Base-by-base conservation (phyloP, 1,140 invertebrate species). In the Campoletis sonorensis region DNA sequence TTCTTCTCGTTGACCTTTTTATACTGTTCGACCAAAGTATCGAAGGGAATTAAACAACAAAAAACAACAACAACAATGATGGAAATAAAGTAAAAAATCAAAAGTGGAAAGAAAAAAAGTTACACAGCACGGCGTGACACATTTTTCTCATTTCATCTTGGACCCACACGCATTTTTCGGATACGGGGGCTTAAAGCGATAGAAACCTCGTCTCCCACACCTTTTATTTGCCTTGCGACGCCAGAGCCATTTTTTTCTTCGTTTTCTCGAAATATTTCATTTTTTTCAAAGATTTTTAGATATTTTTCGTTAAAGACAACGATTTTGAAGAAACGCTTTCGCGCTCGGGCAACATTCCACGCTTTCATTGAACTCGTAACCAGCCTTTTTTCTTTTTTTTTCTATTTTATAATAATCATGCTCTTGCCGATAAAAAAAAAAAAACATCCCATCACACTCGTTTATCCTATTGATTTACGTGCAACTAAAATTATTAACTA, bases 151-250 rank as follows among this genome's bases (percentile, higher is more conserved):
- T 73, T 73, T 87, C 78, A 87, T 87, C 87, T 90, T 91, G 91
- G 91, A 92, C 91, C 91, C 91, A 91, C 91, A 89, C 90, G 87
- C 88, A 89, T 89, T 81, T 68, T 78, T 78, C 76, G 37, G 73
- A 61, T 49, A 51, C 71, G 40, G 68, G 68, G 33, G 68, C 68
- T 23, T 71, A 40, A 40, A 71, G 21, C 54, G 54, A 23, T 58
- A 5, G 2, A 37, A 45, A 45, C 40, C 40, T 45, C 40, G 40
- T 13, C 40, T 45, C 40, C 8, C 40, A 45, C 40, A 45, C 40
- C 40, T 45, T n/a, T 45, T 45, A 45, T 45, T 45, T 45, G 40
- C 40, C 11, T 45, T 45, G 8, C 40, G 40, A 10, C 11, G 7
- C 2, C 40, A 13, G 40, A 4, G 3, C 5, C 11, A 45, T 45